Conservation (phyloP, 1,140 invertebrate species). For the Drosophila pseudoobscura region DNA sequence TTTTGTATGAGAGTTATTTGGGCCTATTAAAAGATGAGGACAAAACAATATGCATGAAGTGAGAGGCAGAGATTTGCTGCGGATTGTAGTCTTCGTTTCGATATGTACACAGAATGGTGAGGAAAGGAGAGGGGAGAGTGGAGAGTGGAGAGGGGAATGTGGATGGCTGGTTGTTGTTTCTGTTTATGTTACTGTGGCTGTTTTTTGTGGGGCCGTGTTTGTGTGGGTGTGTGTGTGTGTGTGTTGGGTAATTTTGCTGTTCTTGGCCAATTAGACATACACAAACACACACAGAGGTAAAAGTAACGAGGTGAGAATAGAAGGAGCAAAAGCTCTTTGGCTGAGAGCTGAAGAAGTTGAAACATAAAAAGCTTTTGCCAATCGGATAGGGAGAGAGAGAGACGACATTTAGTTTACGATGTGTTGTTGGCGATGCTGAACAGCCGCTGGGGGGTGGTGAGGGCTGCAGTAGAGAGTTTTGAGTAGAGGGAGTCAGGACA, state of each 20-base stretch:
- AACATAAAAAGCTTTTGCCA: conserved; percentile 62
- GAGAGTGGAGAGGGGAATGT: conserved; percentile 13
- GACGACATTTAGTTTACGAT: conserved; percentile 51
- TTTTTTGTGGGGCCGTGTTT: conserved; percentile 19
- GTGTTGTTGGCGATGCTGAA: conserved; percentile 34
- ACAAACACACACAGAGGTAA: conserved; percentile 60
- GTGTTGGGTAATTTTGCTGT: conserved; percentile 49
- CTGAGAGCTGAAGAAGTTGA: conserved; percentile 30
- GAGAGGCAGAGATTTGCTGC: conserved; percentile 33
- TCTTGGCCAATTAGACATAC: conserved; percentile 66
- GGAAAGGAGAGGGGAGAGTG: conserved; percentile 12
- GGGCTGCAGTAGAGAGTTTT: not conserved
- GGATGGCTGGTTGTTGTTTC: conserved; percentile 28
- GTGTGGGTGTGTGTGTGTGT: conserved; percentile 5
- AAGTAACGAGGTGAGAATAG: conserved; percentile 40
- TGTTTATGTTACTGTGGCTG: conserved; percentile 24
- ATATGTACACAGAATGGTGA: conserved; percentile 14
- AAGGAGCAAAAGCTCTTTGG: conserved; percentile 44
- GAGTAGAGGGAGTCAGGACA: too few species aligned
- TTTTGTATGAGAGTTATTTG: conserved; percentile 35
- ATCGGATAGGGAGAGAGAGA: conserved; percentile 23
- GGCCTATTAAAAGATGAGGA: conserved; percentile 64
- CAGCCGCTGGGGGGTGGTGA: not conserved
- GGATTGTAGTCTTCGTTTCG: conserved; percentile 9
- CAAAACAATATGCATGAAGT: conserved; percentile 60